These are phyloP conservation scores for Drosophila melanosoma DNA, from an alignment of 2,888 invertebrate genomes.

Conservation along the genomic window DNA sequence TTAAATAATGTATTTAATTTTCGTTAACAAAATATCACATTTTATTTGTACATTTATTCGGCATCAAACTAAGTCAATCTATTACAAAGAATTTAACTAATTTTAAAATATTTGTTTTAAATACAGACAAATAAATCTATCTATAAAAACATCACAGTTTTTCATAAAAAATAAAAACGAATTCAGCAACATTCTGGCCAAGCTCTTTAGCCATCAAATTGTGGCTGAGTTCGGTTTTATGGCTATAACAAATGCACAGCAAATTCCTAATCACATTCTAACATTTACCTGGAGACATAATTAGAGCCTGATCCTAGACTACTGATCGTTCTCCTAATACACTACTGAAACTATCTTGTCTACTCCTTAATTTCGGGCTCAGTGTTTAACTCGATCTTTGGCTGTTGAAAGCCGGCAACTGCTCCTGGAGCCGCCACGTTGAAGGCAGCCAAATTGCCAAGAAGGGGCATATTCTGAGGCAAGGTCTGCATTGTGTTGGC, in stretches of 20 bases:
- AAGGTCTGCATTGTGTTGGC: slow-evolving; percentile 48
- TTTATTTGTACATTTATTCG: slow-evolving; percentile 35
- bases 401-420: slow-evolving; percentile 59
- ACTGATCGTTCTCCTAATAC: slow-evolving; percentile 50
- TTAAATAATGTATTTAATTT: background rate
- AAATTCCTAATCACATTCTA: slow-evolving; percentile 28
- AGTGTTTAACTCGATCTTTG: slow-evolving; percentile 70
- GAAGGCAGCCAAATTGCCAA: slow-evolving; percentile 71
- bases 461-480: slow-evolving; percentile 59
- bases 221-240: slow-evolving; percentile 66
- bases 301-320: slow-evolving; percentile 12
- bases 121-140: slow-evolving; percentile 9
- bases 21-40: slow-evolving; percentile 37
- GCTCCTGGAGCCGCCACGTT: slow-evolving; percentile 71
- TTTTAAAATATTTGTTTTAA: slow-evolving; percentile 12
- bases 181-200: slow-evolving; percentile 61
- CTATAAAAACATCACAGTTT: slow-evolving; percentile 70
- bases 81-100: background rate
- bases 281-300: slow-evolving; percentile 21
- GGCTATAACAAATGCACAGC: slow-evolving; percentile 9
- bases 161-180: slow-evolving; percentile 63
- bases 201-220: slow-evolving; percentile 40
- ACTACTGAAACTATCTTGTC: slow-evolving; percentile 16
- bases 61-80: slow-evolving; percentile 16
- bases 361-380: slow-evolving; percentile 77